These are phyloP conservation scores for Oryzias woworae DNA, from an alignment of 2,113 vertebrate genomes.

Conservation along the genomic window DNA sequence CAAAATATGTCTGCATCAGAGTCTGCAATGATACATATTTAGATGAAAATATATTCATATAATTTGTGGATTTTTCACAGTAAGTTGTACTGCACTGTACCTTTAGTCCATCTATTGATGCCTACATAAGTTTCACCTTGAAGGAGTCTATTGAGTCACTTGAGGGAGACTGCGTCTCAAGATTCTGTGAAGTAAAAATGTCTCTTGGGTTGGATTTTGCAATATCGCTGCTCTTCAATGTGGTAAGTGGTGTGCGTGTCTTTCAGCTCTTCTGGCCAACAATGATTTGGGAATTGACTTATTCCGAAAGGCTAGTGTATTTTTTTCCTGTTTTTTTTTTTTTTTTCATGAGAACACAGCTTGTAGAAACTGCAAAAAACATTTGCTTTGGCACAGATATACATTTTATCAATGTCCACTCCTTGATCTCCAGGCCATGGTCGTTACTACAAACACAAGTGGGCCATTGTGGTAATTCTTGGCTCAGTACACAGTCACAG, in stretches of 20 bases:
- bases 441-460: slow-evolving; percentile 75
- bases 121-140: slow-evolving; percentile 70
- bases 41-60: slow-evolving; percentile 83
- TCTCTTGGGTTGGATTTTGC: slow-evolving; percentile 62
- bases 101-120: slow-evolving; percentile 73
- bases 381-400: slow-evolving; percentile 83
- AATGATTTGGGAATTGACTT: slow-evolving; percentile 67
- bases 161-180: slow-evolving; percentile 63
- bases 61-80: slow-evolving; percentile 80
- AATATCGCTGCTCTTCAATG: slow-evolving; percentile 59
- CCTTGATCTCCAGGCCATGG: slow-evolving; percentile 70
- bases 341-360: slow-evolving; percentile 73
- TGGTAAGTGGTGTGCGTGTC: slow-evolving; percentile 68
- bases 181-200: slow-evolving; percentile 67
- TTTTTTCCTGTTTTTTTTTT: slow-evolving; percentile 17
- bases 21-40: slow-evolving; percentile 79
- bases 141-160: slow-evolving; percentile 72
- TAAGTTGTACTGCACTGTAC: slow-evolving; percentile 78
- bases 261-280: slow-evolving; percentile 71
- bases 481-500: slow-evolving; percentile 71
- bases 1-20: slow-evolving; percentile 75
- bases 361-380: slow-evolving; percentile 82
- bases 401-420: slow-evolving; percentile 75
- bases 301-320: slow-evolving; percentile 75
- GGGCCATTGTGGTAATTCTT: slow-evolving; percentile 74